Evolutionary conservation across 35 echinoderm and acorn worm genomes (phyloP), one percentile per base, ranked within the genome.

Genomic region (Patiria miniata): DNA sequence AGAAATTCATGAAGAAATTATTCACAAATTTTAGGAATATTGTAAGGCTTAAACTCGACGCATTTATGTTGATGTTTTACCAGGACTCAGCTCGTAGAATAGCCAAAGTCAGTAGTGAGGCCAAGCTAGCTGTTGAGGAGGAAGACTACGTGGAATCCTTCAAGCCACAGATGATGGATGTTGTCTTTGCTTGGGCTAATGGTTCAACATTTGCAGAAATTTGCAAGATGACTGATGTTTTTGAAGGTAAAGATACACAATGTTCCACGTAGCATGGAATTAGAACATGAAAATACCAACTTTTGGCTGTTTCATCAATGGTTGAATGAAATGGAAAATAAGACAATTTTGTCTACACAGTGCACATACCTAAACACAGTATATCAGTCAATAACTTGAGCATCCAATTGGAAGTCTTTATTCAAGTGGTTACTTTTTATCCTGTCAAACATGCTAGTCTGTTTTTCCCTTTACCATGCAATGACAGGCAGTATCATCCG

Each of bases 121-220:
- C 92, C 33, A 98, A 98, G 52, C 50, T 98, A 56, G 89, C 88
- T 10, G 61, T 98, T 0, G 92, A 98, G 37, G 96, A 98, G 37
- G 89, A 94, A 26, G 89, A 94, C 17, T 98, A 98, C 51, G 93
- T 98, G 12, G 84, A 87, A 55, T 98, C 96, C 59, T 98, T 98
- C 61, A 94, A 91, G 85, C 91, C 96, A 12, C 79, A 56, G 36
- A 55, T 94, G 77, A 94, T 94, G 89, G 90, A 87, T 23, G 89
- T 91, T 1, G 92, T 94, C 39, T 87, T 91, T 56, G 96, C 89
- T 28, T 98, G 96, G 96, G 92, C 92, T 1, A 93, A 81, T 0
- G 96, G 96, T 6, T 69, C 96, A 1, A 89, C 42, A 5, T 98
- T 98, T 80, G 83, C 86, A 19, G 88, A 94, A 37, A 89, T 98